Conservation (phyloP, 2,888 invertebrate genomes). For the Rhopalosiphum nymphaeae region DNA sequence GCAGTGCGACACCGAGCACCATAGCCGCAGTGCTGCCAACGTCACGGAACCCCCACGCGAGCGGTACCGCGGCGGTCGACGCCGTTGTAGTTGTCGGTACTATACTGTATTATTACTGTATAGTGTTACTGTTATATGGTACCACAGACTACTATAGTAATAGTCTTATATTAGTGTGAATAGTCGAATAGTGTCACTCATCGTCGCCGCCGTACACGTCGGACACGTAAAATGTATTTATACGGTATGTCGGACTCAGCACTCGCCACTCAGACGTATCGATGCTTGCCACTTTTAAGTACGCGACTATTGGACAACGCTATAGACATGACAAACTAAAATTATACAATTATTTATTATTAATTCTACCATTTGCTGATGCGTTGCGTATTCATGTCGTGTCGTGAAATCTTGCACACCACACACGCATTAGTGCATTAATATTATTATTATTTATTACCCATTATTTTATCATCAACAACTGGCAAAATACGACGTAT, state of each 20-base stretch:
- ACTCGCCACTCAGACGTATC: no score
- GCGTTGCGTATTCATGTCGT: neutral
- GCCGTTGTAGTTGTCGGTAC: neutral
- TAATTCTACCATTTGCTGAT: neutral
- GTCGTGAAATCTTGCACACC: neutral
- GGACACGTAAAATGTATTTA: no score
- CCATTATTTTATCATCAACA: neutral
- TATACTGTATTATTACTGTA: no score
- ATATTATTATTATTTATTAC: neutral
- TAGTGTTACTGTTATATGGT: no score
- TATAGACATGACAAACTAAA: neutral
- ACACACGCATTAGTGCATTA: neutral
- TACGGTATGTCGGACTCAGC: no score
- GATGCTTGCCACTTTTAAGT: neutral
- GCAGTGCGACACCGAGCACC: constrained; percentile 15
- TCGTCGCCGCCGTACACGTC: no score
- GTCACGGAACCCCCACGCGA: constrained; percentile 6
- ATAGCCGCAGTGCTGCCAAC: constrained; percentile 45
- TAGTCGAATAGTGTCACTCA: no score
- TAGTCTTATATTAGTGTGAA: no score
- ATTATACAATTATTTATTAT: neutral
- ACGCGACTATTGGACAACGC: neutral
- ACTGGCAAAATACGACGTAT: neutral
- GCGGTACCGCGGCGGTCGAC: neutral
- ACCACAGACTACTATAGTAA: no score